phyloP scores from a whole-genome alignment of 2,888 invertebrate species.

The Blastobasis adustella region DNA sequence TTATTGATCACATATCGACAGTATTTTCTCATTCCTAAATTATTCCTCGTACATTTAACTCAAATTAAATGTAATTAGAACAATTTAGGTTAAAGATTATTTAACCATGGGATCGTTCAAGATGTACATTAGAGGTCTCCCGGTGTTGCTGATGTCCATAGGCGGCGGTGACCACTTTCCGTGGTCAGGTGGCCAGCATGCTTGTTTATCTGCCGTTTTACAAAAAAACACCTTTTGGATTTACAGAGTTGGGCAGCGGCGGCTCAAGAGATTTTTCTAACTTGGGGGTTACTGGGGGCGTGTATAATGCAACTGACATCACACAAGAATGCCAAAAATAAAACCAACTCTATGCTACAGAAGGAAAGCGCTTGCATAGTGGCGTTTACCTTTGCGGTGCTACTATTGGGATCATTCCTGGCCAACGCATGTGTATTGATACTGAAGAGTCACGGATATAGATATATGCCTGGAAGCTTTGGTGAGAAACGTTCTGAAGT shows the following conservation, averaged over 20 bases:
- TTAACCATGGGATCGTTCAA: too few relatives aligned
- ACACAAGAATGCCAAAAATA: slow-evolving; percentile 82
- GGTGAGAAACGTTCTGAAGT: slow-evolving; percentile 71
- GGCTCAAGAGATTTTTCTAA: slow-evolving; percentile 90
- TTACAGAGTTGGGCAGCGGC: slow-evolving; percentile 90
- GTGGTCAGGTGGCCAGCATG: too few relatives aligned
- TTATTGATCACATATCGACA: too few relatives aligned
- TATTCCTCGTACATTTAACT: too few relatives aligned
- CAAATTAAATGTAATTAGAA: too few relatives aligned
- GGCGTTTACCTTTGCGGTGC: slow-evolving; percentile 81
- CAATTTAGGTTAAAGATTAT: too few relatives aligned
- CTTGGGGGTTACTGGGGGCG: slow-evolving; percentile 90
- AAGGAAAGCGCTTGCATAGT: slow-evolving; percentile 63
- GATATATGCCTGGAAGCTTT: slow-evolving; percentile 88
- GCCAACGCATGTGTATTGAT: slow-evolving; percentile 90
- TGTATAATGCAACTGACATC: slow-evolving; percentile 87
- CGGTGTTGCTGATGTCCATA: too few relatives aligned
- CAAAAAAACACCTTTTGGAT: too few relatives aligned
- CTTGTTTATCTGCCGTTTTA: too few relatives aligned
- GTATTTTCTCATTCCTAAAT: too few relatives aligned
- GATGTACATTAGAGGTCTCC: too few relatives aligned
- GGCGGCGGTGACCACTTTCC: too few relatives aligned
- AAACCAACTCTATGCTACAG: slow-evolving; percentile 58
- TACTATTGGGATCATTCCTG: slow-evolving; percentile 84
- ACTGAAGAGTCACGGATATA: slow-evolving; percentile 81